Conservation (phyloP, 2,113 vertebrate species). For the Mus spicilegus region DNA sequence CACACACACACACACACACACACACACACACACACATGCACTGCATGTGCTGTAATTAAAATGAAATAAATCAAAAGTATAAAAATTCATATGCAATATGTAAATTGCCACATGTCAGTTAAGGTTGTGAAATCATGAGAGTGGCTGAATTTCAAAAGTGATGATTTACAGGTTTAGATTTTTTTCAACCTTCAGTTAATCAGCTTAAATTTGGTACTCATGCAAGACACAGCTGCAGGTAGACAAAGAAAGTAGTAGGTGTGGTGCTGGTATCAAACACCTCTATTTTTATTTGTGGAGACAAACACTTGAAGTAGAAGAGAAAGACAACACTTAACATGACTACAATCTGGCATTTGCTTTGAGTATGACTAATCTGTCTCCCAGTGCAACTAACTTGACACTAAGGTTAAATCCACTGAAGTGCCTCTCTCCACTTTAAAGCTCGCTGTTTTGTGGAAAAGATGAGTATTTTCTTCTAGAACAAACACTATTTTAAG, state of each 20-base stretch:
- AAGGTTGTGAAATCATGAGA: not conserved
- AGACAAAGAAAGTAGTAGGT: not conserved
- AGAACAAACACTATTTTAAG: not conserved
- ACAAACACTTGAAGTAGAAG: not conserved
- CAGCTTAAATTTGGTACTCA: not conserved
- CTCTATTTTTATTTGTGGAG: conserved; percentile 24
- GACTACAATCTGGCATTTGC: not conserved
- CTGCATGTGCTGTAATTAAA: not conserved
- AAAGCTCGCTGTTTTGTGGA: not conserved
- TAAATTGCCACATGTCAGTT: not conserved
- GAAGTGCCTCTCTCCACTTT: not conserved
- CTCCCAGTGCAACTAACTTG: not conserved
- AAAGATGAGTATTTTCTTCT: conserved; percentile 11
- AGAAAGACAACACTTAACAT: not conserved
- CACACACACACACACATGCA: not conserved
- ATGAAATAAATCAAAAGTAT: not conserved
- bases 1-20: too few relatives aligned
- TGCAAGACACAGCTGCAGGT: not conserved
- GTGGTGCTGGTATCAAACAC: conserved; percentile 7
- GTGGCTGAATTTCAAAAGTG: not conserved
- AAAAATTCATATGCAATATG: not conserved
- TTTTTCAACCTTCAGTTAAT: not conserved
- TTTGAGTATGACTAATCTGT: conserved; percentile 48
- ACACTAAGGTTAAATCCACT: not conserved
- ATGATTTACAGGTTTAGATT: not conserved